These are phyloP conservation scores for Eupithecia insigniata DNA, from an alignment of 2,888 invertebrate genomes.

Conservation along the genomic window DNA sequence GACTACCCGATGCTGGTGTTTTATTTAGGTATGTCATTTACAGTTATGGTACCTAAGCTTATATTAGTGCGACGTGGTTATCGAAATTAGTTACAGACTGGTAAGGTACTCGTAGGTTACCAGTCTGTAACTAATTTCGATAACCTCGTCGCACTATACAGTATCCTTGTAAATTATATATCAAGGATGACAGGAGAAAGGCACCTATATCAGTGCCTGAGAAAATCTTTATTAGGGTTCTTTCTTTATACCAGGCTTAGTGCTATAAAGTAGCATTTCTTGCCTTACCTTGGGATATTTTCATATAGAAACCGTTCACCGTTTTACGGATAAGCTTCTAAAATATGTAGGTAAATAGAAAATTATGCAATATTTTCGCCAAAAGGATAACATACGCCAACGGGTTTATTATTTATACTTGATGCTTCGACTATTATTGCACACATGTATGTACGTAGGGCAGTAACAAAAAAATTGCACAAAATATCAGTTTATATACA, in stretches of 20 bases:
- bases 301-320: slow-evolving; percentile 11
- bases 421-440: background rate
- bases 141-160: background rate
- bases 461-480: background rate
- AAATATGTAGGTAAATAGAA: background rate
- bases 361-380: background rate
- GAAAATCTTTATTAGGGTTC: slow-evolving; percentile 43
- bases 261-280: slow-evolving; percentile 29
- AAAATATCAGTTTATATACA: too few relatives aligned
- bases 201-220: slow-evolving; percentile 52
- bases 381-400: background rate
- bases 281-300: slow-evolving; percentile 12
- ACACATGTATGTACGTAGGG: too few relatives aligned
- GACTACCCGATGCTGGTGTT: background rate
- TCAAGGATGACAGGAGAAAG: slow-evolving; percentile 50
- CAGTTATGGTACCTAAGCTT: background rate
- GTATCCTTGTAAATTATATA: slow-evolving; percentile 50
- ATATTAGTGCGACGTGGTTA: too few relatives aligned
- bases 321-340: background rate
- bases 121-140: background rate
- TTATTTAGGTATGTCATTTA: background rate
- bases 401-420: background rate
- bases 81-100: too few relatives aligned
- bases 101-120: too few relatives aligned
- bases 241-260: slow-evolving; percentile 47